These are phyloP conservation scores for Drosophila mulleri DNA, from an alignment of 2,888 invertebrate species.

Conservation along the genomic window DNA sequence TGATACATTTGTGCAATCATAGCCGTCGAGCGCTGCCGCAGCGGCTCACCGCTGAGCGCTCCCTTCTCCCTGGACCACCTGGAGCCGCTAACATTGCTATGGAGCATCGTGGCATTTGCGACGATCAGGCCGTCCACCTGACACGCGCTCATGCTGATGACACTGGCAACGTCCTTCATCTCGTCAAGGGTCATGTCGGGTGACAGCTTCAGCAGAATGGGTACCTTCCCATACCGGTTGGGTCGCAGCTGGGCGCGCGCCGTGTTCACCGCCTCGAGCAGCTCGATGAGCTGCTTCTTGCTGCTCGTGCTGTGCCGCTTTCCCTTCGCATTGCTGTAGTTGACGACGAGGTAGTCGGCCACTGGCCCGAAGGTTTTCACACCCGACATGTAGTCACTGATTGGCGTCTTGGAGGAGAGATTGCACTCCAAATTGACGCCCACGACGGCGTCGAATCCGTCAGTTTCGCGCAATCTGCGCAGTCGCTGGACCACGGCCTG, in stretches of 20 bases:
- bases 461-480: slow-evolving; percentile 82
- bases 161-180: slow-evolving; percentile 91
- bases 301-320: slow-evolving; percentile 91
- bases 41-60: slow-evolving; percentile 96
- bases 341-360: slow-evolving; percentile 98
- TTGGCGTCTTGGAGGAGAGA: slow-evolving; percentile 91
- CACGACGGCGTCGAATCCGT: slow-evolving; percentile 88
- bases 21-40: slow-evolving; percentile 92
- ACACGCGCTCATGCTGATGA: slow-evolving; percentile 87
- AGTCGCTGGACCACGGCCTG: slow-evolving; percentile 90
- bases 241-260: slow-evolving; percentile 86
- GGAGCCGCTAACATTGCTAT: slow-evolving; percentile 88
- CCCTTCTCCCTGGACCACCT: slow-evolving; percentile 89
- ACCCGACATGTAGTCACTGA: slow-evolving; percentile 93
- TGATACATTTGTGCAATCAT: slow-evolving; percentile 95
- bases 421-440: slow-evolving; percentile 99
- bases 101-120: slow-evolving; percentile 94
- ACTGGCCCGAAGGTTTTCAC: slow-evolving; percentile 92
- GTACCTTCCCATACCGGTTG: slow-evolving; percentile 86
- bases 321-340: slow-evolving; percentile 97
- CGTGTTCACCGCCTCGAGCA: slow-evolving; percentile 88
- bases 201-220: slow-evolving; percentile 95
- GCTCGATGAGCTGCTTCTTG: slow-evolving; percentile 89
- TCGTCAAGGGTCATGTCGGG: slow-evolving; percentile 94
- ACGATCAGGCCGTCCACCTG: slow-evolving; percentile 96